Conservation (phyloP, 2,888 invertebrate species). For the Chrysolina americana region DNA sequence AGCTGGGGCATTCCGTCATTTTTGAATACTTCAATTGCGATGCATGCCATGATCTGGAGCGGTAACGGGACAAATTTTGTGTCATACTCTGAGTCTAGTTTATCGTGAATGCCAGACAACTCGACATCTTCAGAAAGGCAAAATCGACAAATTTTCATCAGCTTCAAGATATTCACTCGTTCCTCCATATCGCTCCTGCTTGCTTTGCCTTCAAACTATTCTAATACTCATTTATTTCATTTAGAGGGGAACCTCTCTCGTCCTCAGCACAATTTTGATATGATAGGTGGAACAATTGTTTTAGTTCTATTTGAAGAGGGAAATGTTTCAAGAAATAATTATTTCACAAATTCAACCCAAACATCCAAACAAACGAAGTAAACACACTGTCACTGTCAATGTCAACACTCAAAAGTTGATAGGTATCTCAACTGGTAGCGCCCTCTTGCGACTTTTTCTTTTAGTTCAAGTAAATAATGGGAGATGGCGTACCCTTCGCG, state of each 20-base stretch:
- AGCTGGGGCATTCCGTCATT: slow-evolving; percentile 83
- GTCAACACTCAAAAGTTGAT: too few relatives aligned
- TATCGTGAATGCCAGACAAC: slow-evolving; percentile 78
- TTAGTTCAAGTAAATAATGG: too few relatives aligned
- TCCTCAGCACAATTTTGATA: too few relatives aligned
- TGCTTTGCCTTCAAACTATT: not conserved
- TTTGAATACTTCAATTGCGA: slow-evolving; percentile 81
- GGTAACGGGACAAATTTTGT: slow-evolving; percentile 77
- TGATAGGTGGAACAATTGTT: not conserved
- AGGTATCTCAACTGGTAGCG: too few relatives aligned
- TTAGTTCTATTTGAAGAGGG: not conserved
- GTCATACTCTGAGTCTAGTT: slow-evolving; percentile 70
- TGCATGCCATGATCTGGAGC: slow-evolving; percentile 83
- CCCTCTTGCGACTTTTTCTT: too few relatives aligned
- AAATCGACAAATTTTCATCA: slow-evolving; percentile 81
- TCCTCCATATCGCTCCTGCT: slow-evolving; percentile 53
- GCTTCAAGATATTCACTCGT: slow-evolving; percentile 68
- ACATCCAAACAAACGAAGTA: too few relatives aligned
- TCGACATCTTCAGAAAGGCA: slow-evolving; percentile 77
- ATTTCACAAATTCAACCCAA: too few relatives aligned
- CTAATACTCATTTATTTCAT: not conserved
- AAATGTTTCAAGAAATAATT: too few relatives aligned
- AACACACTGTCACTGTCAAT: too few relatives aligned
- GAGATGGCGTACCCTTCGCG: too few relatives aligned
- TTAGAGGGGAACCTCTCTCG: not conserved